phyloP scores from a whole-genome alignment of 2,113 vertebrate genomes.

The Anarrhichthys ocellatus region DNA sequence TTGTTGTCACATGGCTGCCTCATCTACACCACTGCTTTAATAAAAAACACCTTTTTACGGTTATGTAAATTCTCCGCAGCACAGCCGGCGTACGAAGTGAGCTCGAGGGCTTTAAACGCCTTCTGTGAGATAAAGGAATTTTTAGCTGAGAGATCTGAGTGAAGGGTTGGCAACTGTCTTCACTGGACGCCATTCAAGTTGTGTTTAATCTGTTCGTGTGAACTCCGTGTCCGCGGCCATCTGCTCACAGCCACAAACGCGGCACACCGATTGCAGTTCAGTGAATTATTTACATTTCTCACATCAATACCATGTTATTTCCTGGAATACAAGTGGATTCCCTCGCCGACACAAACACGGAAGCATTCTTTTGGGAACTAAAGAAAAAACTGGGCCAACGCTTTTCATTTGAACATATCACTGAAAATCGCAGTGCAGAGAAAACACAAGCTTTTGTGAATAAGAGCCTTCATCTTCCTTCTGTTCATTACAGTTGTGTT shows the following conservation, averaged over 20 bases:
- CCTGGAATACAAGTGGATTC: slow-evolving; percentile 17
- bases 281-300: slow-evolving; percentile 34
- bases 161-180: slow-evolving; percentile 50
- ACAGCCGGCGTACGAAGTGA: slow-evolving; percentile 19
- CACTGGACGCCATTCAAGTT: slow-evolving; percentile 51
- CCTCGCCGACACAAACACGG: neutral
- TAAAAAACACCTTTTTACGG: slow-evolving; percentile 28
- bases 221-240: slow-evolving; percentile 50
- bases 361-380: neutral
- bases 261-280: slow-evolving; percentile 1
- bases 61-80: slow-evolving; percentile 34
- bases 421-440: neutral
- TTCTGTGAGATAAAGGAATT: slow-evolving; percentile 48
- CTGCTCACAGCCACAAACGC: slow-evolving; percentile 46
- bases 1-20: slow-evolving; percentile 22
- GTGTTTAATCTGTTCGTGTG: slow-evolving; percentile 60
- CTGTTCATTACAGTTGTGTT: neutral
- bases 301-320: slow-evolving; percentile 30
- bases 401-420: slow-evolving; percentile 1
- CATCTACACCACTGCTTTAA: slow-evolving; percentile 27
- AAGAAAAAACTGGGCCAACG: neutral
- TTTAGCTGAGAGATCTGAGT: slow-evolving; percentile 39
- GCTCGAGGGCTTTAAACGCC: slow-evolving; percentile 45
- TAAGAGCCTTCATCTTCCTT: neutral
- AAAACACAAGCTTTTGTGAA: neutral